A percentile compares a stretch with the other conserved stretches of the same genome.
These are phyloP conservation scores for Ips nitidus DNA, from an alignment of 1,140 invertebrate genomes.

Conservation along the genomic window DNA sequence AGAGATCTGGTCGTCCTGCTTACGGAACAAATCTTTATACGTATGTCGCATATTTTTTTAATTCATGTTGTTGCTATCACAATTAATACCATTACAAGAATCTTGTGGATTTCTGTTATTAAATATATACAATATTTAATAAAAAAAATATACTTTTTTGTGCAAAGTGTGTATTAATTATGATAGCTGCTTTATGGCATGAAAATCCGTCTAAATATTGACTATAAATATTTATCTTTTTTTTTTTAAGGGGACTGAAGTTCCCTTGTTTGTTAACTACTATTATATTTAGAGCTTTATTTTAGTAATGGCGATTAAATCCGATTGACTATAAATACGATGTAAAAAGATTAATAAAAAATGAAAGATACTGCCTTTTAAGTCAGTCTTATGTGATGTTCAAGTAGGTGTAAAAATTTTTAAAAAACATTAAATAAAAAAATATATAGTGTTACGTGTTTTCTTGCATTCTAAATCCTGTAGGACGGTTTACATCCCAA, in stretches of 20 bases:
- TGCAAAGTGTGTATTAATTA: background rate
- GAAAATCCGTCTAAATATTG: too few relatives aligned
- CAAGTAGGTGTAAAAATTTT: constrained; percentile 14
- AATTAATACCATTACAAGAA: too few relatives aligned
- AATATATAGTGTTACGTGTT: background rate
- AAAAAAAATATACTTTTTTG: too few relatives aligned
- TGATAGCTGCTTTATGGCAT: background rate
- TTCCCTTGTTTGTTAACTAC: constrained; percentile 9
- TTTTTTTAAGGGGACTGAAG: background rate
- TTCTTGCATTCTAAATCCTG: too few relatives aligned
- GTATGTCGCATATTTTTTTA: too few relatives aligned
- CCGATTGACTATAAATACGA: background rate
- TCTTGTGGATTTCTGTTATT: too few relatives aligned
- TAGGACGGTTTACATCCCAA: too few relatives aligned
- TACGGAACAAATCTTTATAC: too few relatives aligned
- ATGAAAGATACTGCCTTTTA: background rate
- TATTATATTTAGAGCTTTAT: constrained; percentile 30
- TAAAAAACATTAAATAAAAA: constrained; percentile 4
- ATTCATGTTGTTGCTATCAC: too few relatives aligned
- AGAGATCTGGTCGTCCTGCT: too few relatives aligned
- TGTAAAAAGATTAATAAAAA: constrained; percentile 25
- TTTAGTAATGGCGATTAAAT: constrained; percentile 5
- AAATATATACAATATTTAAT: too few relatives aligned
- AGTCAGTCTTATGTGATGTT: constrained; percentile 27
- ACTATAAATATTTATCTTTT: too few relatives aligned